Base-by-base conservation (phyloP, 2,888 invertebrate genomes). In the Dioctria linearis region DNA sequence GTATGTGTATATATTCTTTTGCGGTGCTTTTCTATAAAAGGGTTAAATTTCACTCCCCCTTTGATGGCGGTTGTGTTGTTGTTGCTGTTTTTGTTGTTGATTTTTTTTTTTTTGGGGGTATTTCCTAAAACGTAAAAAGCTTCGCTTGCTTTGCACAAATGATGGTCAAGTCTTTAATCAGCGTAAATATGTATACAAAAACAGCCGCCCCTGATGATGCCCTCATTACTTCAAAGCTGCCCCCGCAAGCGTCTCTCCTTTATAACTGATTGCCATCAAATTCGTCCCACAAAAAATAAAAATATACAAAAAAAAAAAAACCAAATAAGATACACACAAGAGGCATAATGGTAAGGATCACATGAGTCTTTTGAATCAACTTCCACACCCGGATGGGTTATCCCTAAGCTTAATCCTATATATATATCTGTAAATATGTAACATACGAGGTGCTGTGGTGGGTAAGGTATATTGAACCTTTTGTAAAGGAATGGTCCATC, bases 131-230 rank as follows among this genome's bases (percentile, higher is more conserved):
- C 51, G 51, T 78, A 65, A 78, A 78, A 78, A 78, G 78, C 78
- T 81, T 73, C 73, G 81, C 79, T 79, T 81, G 78, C 81, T 79
- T 81, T 75, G 76, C 67, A 25, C 25, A 79, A 81, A 79, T 79
- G 79, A 81, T 81, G 81, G 81, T 81, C 81, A 81, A 81, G 81
- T 81, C 81, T 81, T 81, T 81, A 81, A 81, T 81, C 81, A 81
- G 81, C 63, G 54, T 79, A 81, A 80, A 79, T 80, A 78, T 66
- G 80, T 37, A 49, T 43, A 81, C 66, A 79, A n/a, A 54, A 73
- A 3, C 49, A 42, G 13, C 37, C 25, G 25, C 25, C 46, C 49
- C 67, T 42, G 63, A 43, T 37, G 42, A 43, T 37, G 42, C 67
- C 67, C 49, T 51, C 57, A 67, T 71, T 57, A 46, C 54, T 9